Evolutionary conservation across 64 coral and sea anemone genomes (phyloP), one percentile per base, ranked within the genome.

Genomic region (Montipora foliosa): DNA sequence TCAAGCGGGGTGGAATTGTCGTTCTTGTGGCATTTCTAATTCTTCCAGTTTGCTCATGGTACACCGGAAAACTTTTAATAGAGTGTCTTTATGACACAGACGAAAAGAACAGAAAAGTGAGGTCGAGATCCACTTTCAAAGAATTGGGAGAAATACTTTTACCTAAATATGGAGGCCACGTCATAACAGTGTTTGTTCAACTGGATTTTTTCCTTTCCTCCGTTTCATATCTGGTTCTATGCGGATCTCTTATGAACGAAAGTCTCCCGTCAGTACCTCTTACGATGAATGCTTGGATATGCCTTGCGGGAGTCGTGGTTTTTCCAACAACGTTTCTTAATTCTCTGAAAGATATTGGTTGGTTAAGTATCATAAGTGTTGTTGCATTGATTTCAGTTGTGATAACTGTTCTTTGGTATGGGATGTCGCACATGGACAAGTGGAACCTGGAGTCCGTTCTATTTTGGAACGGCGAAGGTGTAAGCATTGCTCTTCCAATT

Each of bases 1-100:
- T 88, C 24, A 29, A 17, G 8, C 19, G 44, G 51, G 85, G 85
- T 52, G 85, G 85, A 88, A 88, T 88, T 12, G 45, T 67, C 9
- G 68, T 48, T 13, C 0, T 75, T 14, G 21, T 88, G 16, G 85
- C 21, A 29, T 73, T 88, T 21, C 13, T 71, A 11, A 16, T 88
- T 6, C 4, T 88, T 4, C 62, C 85, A 48, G 7, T 88, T 17
- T 44, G 68, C 2, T 44, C 24, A 13, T 66, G 66, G 13, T 88
- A 88, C 44, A 74, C 85, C 24, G 85, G 64, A 74, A 74, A 69
- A 57, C 14, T 88, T 55, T 47, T 75, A 17, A 24, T 44, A 20
- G 64, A 88, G 6, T 88, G 85, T 24, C 11, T 75, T 14, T 71
- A 88, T 70, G 85, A 88, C 12, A 53, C 5, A 16, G 60, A 44